phyloP scores from a whole-genome alignment of 2,888 invertebrate genomes.

The Caenorhabditis uteleia region DNA sequence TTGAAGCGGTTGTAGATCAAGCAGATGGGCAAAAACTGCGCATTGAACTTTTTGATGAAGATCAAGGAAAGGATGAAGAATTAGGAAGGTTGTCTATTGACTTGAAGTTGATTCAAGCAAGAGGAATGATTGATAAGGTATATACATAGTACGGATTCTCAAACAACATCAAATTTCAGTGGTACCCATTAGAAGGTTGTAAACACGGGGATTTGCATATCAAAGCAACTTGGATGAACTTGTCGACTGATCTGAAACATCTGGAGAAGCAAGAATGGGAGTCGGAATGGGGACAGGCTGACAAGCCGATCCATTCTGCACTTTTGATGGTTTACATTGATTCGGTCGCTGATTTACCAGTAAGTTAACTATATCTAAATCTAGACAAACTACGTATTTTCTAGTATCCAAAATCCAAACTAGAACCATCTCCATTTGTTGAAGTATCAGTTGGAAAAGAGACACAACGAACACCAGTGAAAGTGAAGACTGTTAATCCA shows the following conservation, averaged over 20 bases:
- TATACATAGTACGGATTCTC: neutral
- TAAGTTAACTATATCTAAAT: constrained; percentile 74
- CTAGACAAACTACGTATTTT: constrained; percentile 9
- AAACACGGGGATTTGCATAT: constrained; percentile 92
- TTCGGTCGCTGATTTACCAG: constrained; percentile 88
- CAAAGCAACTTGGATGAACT: constrained; percentile 85
- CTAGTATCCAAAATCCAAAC: constrained; percentile 70
- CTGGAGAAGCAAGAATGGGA: constrained; percentile 49
- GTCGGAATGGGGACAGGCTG: constrained; percentile 55
- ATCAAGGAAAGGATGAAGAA: constrained; percentile 86
- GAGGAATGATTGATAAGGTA: constrained; percentile 77
- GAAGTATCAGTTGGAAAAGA: constrained; percentile 82
- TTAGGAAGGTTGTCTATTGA: constrained; percentile 83
- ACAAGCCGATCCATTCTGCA: constrained; percentile 71
- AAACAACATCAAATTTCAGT: constrained; percentile 75
- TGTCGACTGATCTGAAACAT: constrained; percentile 72
- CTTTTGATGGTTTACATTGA: constrained; percentile 86
- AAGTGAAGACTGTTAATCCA: constrained; percentile 81
- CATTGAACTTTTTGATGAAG: constrained; percentile 87
- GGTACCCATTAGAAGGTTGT: constrained; percentile 91
- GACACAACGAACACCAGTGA: constrained; percentile 71
- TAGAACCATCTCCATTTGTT: constrained; percentile 83
- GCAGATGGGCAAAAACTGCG: constrained; percentile 65
- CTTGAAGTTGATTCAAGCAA: constrained; percentile 76
- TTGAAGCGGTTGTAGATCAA: constrained; percentile 76